Evolutionary conservation across 2,797 vertebrate species (phyloP).

Genomic region (Neosilurus mollespiculum): DNA sequence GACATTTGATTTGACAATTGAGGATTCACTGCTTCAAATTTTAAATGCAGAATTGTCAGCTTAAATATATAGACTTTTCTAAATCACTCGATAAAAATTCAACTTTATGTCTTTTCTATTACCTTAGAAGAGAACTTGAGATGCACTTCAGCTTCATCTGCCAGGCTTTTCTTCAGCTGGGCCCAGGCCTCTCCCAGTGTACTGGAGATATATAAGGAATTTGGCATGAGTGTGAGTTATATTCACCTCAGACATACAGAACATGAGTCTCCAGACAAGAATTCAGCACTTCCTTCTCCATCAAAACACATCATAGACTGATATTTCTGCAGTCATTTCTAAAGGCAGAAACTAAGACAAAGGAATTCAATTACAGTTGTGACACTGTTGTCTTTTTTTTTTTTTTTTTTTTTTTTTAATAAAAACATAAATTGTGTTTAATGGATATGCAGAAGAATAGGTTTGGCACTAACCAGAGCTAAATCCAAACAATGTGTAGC

Average conservation of each 20-base stretch:
- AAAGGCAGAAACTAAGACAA: not conserved
- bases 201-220: constrained; percentile 67
- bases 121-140: constrained; percentile 99
- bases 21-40: not conserved
- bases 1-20: not conserved
- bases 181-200: constrained; percentile 93
- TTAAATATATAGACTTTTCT: not conserved
- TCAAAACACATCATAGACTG: not conserved
- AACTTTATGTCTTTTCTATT: constrained; percentile 43
- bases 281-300: not conserved
- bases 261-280: not conserved
- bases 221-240: not conserved
- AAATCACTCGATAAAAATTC: not conserved
- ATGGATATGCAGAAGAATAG: not conserved
- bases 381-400: not conserved
- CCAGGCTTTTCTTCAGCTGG: constrained; percentile 93
- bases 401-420: not conserved
- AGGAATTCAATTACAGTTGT: not conserved
- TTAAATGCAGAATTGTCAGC: not conserved
- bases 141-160: constrained; percentile 96
- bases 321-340: not conserved
- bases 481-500: not conserved
- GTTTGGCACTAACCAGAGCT: not conserved
- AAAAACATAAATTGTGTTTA: not conserved
- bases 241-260: not conserved